Evolutionary conservation across 2,113 vertebrate genomes (phyloP).

Genomic region (Forbesichthys papilliferus): DNA sequence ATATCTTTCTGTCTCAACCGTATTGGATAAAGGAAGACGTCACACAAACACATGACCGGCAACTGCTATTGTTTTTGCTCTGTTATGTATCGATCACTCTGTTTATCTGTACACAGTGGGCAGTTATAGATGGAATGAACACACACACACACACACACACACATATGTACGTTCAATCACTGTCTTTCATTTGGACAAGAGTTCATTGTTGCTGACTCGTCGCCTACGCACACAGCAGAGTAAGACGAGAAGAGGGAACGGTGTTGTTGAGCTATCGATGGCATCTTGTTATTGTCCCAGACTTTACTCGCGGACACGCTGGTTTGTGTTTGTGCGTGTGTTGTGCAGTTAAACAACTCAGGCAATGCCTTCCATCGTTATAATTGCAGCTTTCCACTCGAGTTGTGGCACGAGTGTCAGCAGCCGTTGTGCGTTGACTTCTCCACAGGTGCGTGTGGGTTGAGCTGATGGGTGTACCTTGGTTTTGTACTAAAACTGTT

Average conservation of each 20-base stretch:
- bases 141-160: conserved; percentile 4
- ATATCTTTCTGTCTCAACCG: neutral
- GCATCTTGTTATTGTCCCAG: conserved; percentile 59
- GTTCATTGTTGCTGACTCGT: conserved; percentile 49
- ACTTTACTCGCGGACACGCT: conserved; percentile 27
- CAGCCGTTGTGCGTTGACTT: conserved; percentile 46
- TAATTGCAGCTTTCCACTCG: conserved; percentile 65
- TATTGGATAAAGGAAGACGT: conserved; percentile 46
- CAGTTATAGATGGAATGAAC: conserved; percentile 55
- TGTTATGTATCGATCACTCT: conserved; percentile 70
- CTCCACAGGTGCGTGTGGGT: neutral
- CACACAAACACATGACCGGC: conserved; percentile 50
- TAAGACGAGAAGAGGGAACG: conserved; percentile 3
- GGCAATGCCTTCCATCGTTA: conserved; percentile 49
- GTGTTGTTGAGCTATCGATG: conserved; percentile 51
- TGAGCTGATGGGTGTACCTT: neutral
- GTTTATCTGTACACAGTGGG: conserved; percentile 67
- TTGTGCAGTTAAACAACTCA: conserved; percentile 58
- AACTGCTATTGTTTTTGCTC: conserved; percentile 66
- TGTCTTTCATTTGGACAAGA: conserved; percentile 59
- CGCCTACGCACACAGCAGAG: conserved; percentile 32
- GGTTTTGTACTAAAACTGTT: conserved; percentile 14
- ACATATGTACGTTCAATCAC: neutral
- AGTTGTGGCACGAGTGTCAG: conserved; percentile 44
- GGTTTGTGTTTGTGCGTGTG: conserved; percentile 15